Evolutionary conservation across 1,140 invertebrate genomes (phyloP).

Genomic region (Babylonia areolata): DNA sequence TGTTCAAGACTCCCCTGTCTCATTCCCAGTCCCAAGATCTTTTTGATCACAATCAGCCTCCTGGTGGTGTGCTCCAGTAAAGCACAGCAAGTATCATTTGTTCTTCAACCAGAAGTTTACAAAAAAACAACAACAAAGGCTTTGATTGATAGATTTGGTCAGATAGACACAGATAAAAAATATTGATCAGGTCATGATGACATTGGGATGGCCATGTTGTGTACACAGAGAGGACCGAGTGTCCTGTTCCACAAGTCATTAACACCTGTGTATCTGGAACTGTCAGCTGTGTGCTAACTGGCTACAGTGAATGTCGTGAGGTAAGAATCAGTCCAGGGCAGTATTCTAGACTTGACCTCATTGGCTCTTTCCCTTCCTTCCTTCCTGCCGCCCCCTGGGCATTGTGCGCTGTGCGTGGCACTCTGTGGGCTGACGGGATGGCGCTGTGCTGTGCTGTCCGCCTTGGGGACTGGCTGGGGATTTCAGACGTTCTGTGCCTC

Average conservation of each 20-base stretch:
- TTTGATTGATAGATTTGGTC: too few species aligned
- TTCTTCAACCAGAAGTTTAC: too few species aligned
- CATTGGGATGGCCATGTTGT: not conserved
- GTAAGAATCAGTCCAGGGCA: not conserved
- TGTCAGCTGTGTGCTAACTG: not conserved
- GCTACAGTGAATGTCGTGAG: not conserved
- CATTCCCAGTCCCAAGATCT: too few species aligned
- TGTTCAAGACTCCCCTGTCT: too few species aligned
- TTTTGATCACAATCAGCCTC: too few species aligned
- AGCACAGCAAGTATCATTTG: too few species aligned
- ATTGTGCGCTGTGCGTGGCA: conserved; percentile 22
- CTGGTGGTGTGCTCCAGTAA: too few species aligned
- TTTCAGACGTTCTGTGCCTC: conserved; percentile 66
- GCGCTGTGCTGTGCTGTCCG: too few species aligned
- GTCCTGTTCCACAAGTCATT: not conserved
- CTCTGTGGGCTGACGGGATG: conserved; percentile 28
- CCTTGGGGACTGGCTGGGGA: not conserved
- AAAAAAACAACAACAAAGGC: too few species aligned
- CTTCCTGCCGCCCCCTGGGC: not conserved
- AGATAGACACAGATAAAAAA: not conserved
- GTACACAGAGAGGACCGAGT: not conserved
- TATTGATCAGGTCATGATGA: not conserved
- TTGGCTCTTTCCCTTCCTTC: not conserved
- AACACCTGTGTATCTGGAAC: not conserved
- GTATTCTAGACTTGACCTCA: not conserved